Conservation (phyloP, 2,797 vertebrate species). For the Dromococcyx pavoninus region DNA sequence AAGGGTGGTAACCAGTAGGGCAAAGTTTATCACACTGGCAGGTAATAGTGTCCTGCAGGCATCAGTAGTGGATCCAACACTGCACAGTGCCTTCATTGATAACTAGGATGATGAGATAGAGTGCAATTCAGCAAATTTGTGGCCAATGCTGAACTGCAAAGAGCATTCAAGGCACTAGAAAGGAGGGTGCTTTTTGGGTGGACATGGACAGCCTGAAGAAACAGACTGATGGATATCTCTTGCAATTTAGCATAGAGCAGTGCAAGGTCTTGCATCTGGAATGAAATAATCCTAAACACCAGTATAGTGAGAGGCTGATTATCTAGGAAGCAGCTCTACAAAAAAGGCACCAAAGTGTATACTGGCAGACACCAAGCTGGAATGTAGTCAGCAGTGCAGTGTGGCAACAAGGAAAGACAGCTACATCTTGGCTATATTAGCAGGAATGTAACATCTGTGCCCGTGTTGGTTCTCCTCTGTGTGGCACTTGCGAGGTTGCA, state of each 20-base stretch:
- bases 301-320: neutral
- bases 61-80: no score
- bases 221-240: neutral
- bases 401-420: neutral
- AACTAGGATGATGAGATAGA: neutral
- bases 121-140: neutral
- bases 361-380: neutral
- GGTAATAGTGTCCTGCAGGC: neutral
- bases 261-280: neutral
- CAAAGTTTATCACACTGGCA: neutral
- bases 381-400: neutral
- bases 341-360: neutral
- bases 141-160: neutral
- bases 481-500: neutral
- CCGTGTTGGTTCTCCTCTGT: neutral
- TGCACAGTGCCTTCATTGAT: neutral
- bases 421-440: neutral
- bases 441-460: neutral
- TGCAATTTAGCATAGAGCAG: neutral
- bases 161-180: neutral
- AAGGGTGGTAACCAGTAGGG: neutral
- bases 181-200: neutral
- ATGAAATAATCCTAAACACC: neutral
- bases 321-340: neutral
- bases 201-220: neutral